Conservation (phyloP, 2,113 vertebrate genomes). For the Phalacrocorax pelagicus region DNA sequence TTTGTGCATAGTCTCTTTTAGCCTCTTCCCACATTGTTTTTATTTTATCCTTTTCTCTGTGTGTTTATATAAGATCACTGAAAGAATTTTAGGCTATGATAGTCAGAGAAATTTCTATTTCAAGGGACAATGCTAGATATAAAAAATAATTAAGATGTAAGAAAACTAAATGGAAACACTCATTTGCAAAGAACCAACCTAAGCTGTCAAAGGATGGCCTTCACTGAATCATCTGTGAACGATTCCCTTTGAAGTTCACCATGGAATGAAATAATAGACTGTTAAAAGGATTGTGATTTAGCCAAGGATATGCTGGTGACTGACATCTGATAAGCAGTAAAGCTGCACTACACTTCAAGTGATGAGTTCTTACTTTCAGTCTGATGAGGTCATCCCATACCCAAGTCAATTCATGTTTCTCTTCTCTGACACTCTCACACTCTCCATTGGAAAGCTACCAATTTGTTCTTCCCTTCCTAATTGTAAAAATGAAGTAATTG, state of each 20-base stretch:
- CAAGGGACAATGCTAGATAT: background rate
- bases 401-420: background rate
- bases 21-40: background rate
- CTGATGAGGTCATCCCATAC: background rate
- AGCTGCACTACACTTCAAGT: background rate
- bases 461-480: background rate
- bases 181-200: background rate
- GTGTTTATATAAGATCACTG: background rate
- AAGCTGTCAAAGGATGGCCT: background rate
- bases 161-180: background rate
- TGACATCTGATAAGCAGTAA: conserved; percentile 6
- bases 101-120: background rate
- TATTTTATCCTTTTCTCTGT: background rate
- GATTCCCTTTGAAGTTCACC: background rate
- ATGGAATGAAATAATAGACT: background rate
- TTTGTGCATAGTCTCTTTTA: background rate
- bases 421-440: background rate
- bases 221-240: background rate
- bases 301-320: background rate
- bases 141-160: background rate
- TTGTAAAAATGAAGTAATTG: background rate
- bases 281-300: background rate
- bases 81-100: background rate
- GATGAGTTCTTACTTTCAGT: conserved; percentile 2
- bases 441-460: background rate